phyloP scores from a whole-genome alignment of 2,113 vertebrate species.

The Podiceps cristatus region DNA sequence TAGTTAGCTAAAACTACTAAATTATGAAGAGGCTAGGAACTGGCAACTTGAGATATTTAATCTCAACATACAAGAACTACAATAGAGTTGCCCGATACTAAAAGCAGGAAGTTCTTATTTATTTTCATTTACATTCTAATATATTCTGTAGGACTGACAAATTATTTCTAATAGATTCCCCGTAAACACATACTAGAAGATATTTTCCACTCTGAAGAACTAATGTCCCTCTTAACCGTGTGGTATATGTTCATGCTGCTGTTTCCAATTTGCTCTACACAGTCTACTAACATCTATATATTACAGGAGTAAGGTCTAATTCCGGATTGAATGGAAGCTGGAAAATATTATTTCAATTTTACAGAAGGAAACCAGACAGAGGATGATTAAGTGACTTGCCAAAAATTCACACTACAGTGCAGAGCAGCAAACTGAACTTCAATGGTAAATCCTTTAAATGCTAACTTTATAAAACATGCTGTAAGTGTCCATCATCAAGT shows the following conservation, averaged over 20 bases:
- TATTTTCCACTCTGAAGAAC: neutral
- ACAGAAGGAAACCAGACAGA: neutral
- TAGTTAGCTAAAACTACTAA: neutral
- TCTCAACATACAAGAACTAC: neutral
- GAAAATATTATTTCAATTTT: neutral
- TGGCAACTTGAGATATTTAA: neutral
- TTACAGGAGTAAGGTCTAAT: neutral
- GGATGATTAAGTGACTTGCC: neutral
- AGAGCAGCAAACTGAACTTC: neutral
- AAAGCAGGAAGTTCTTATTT: neutral
- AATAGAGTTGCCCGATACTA: neutral
- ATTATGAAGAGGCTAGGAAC: neutral
- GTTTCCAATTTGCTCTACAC: neutral
- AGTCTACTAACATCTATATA: neutral
- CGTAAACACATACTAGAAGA: neutral
- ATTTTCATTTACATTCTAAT: neutral
- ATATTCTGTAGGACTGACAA: neutral
- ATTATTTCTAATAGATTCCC: neutral
- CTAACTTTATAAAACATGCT: neutral
- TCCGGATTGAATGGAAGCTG: neutral
- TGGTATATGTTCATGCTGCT: neutral
- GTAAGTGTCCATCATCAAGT: neutral
- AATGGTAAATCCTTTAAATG: neutral
- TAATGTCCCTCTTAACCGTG: neutral
- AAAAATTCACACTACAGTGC: neutral